Evolutionary conservation across 2,797 vertebrate species (phyloP).

Genomic region (Chromis chromis): DNA sequence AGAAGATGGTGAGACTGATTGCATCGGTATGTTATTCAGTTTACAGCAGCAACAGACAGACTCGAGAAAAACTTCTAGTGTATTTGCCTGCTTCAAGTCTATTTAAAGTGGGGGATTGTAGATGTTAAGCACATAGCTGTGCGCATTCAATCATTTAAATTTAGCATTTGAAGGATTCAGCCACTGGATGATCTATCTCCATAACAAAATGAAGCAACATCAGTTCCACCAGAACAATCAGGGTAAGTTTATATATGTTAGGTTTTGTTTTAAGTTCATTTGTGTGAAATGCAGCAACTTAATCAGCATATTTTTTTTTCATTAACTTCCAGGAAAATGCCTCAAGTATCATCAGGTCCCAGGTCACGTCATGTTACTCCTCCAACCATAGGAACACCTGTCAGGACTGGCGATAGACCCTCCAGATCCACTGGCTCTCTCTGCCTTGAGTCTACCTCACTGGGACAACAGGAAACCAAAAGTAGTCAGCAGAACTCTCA

Average conservation of each 20-base stretch:
- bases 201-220: slow-evolving; percentile 4
- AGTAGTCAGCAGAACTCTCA: slow-evolving; percentile 66
- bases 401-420: slow-evolving; percentile 43
- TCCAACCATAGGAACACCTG: slow-evolving; percentile 43
- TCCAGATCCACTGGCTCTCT: slow-evolving; percentile 54
- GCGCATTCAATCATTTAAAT: neutral
- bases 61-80: neutral
- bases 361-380: slow-evolving; percentile 68
- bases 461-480: slow-evolving; percentile 83
- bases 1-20: neutral
- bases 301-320: neutral
- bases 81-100: neutral
- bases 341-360: slow-evolving; percentile 83
- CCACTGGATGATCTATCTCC: neutral
- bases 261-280: neutral
- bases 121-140: neutral
- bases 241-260: neutral
- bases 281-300: neutral
- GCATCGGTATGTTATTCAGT: neutral
- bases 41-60: neutral
- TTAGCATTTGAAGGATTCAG: slow-evolving; percentile 1
- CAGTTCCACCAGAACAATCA: slow-evolving; percentile 2
- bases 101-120: neutral
- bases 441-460: slow-evolving; percentile 79
- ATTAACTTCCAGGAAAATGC: slow-evolving; percentile 86